A percentile compares a stretch with the other conserved stretches of the same genome.
Conservation (phyloP, 2,113 vertebrate species). For the Girardinichthys multiradiatus region DNA sequence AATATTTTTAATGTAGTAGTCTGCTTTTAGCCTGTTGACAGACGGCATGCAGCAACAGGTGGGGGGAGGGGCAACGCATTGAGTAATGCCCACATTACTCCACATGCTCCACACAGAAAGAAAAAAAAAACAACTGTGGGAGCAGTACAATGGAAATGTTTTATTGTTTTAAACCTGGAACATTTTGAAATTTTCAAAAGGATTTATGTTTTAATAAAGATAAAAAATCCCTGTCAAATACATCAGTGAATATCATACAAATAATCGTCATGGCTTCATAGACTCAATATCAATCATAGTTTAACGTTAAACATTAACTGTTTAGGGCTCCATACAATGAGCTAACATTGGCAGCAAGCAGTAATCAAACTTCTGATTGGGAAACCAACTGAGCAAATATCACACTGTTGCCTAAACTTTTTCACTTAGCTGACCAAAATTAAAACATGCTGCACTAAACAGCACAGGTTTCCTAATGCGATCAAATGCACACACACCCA, state of each 20-base stretch:
- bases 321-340: background rate
- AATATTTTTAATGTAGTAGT: background rate
- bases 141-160: too few species aligned
- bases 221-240: too few species aligned
- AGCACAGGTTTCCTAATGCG: constrained; percentile 11
- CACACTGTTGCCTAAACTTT: background rate
- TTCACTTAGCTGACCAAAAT: background rate
- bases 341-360: background rate
- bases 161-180: background rate
- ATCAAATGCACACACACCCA: constrained; percentile 2
- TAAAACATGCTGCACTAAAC: background rate
- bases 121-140: too few species aligned
- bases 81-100: too few species aligned
- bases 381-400: background rate
- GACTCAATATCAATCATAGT: too few species aligned
- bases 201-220: background rate
- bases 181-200: background rate
- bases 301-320: background rate
- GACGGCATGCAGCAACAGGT: background rate
- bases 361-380: background rate
- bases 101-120: too few species aligned
- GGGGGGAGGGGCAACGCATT: too few species aligned
- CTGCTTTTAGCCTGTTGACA: background rate
- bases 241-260: too few species aligned
- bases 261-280: too few species aligned